A percentile compares a stretch with the other conserved stretches of the same genome.
Evolutionary conservation across 2,888 invertebrate genomes (phyloP).

Genomic region (Altica lythri): DNA sequence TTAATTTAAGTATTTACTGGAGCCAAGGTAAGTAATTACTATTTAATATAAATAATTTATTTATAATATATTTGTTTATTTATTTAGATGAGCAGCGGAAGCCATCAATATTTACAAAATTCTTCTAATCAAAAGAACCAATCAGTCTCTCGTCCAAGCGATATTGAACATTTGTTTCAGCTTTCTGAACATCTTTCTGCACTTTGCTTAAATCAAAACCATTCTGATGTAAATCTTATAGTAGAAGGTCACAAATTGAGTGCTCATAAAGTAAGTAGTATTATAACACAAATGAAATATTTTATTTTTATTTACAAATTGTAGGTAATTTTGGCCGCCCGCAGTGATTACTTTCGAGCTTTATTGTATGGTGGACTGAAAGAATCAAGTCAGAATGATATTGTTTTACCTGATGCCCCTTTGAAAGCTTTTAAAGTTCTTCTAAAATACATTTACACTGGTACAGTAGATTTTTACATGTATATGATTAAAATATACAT

Average conservation of each 20-base stretch:
- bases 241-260: slow-evolving; percentile 77
- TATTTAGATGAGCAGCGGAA: slow-evolving; percentile 50
- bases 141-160: slow-evolving; percentile 57
- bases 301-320: slow-evolving; percentile 24
- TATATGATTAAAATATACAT: not conserved
- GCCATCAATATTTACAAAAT: slow-evolving; percentile 53
- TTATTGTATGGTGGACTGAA: slow-evolving; percentile 78
- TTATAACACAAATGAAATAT: not conserved
- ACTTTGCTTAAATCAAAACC: slow-evolving; percentile 84
- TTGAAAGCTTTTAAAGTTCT: slow-evolving; percentile 86
- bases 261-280: slow-evolving; percentile 66
- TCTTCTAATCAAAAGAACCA: slow-evolving; percentile 39
- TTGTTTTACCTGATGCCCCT: slow-evolving; percentile 83
- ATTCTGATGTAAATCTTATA: slow-evolving; percentile 86
- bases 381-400: slow-evolving; percentile 76
- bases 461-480: slow-evolving; percentile 51
- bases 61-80: not conserved
- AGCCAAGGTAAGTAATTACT: no score
- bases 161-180: slow-evolving; percentile 71
- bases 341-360: slow-evolving; percentile 95
- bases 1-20: no score
- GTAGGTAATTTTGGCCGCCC: slow-evolving; percentile 85
- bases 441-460: slow-evolving; percentile 94
- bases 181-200: slow-evolving; percentile 86
- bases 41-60: no score